Conservation (phyloP, 2,113 vertebrate species). For the Thermophis baileyi region DNA sequence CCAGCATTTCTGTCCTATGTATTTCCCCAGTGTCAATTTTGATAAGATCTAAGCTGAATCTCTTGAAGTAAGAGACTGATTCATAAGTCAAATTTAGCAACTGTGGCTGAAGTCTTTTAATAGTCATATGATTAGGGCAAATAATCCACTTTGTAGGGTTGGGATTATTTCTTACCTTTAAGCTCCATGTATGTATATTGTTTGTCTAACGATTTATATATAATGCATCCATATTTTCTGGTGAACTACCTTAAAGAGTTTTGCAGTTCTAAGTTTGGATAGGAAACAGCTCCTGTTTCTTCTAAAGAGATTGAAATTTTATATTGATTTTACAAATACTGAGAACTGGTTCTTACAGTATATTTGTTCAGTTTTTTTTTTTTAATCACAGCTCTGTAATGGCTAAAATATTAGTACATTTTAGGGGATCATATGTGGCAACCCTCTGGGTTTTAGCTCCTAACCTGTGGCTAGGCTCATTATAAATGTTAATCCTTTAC, state of each 20-base stretch:
- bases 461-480: neutral
- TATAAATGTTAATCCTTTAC: neutral
- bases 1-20: neutral
- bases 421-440: neutral
- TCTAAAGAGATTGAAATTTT: neutral
- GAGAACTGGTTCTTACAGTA: neutral
- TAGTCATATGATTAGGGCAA: conserved; percentile 46
- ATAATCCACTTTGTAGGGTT: conserved; percentile 56
- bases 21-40: neutral
- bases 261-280: neutral
- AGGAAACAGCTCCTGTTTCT: neutral
- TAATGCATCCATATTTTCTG: neutral
- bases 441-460: neutral
- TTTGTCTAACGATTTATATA: neutral
- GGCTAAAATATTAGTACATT: neutral
- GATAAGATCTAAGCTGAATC: neutral
- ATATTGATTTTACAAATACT: neutral
- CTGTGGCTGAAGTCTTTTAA: conserved; percentile 48
- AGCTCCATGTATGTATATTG: conserved; percentile 43
- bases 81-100: neutral
- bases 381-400: neutral
- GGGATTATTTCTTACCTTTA: conserved; percentile 54
- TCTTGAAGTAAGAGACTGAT: neutral
- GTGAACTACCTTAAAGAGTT: neutral
- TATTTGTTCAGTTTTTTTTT: neutral